Conservation (phyloP, 2,888 invertebrate genomes). For the Trachelus troglodyta region DNA sequence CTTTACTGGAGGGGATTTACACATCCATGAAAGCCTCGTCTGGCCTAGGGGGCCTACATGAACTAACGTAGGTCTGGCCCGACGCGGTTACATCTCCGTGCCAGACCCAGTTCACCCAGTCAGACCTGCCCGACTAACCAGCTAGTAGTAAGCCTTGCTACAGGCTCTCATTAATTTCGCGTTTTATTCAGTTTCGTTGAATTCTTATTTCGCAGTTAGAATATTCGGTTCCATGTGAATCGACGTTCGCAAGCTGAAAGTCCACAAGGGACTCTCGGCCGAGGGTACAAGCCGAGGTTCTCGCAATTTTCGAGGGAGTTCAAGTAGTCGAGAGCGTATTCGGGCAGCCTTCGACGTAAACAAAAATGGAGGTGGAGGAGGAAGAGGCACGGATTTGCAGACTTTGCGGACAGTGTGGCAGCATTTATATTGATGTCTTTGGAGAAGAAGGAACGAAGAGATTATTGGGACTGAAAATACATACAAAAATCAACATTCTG, state of each 20-base stretch:
- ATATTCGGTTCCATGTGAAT: not conserved
- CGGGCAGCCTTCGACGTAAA: constrained; percentile 42
- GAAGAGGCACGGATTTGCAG: constrained; percentile 57
- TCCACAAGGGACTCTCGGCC: not conserved
- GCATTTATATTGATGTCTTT: constrained; percentile 60
- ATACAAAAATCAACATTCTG: constrained; percentile 60
- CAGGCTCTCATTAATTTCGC: not conserved
- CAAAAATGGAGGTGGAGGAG: constrained; percentile 59
- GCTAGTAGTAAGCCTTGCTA: constrained; percentile 38
- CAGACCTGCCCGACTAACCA: constrained; percentile 12
- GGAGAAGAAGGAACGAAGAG: constrained; percentile 59
- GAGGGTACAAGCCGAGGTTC: constrained; percentile 9
- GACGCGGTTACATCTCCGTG: constrained; percentile 36
- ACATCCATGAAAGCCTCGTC: not conserved
- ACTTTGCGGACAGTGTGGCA: constrained; percentile 59
- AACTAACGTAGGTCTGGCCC: constrained; percentile 22
- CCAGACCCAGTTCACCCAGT: constrained; percentile 8
- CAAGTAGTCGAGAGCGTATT: constrained; percentile 48
- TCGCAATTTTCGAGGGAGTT: constrained; percentile 3
- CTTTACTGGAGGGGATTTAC: not conserved
- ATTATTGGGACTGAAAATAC: constrained; percentile 57
- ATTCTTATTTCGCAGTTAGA: not conserved
- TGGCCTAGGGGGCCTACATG: not conserved
- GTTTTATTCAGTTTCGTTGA: not conserved
- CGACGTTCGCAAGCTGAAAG: not conserved